Conservation (phyloP, 2,888 invertebrate genomes). For the Papilio demoleus region DNA sequence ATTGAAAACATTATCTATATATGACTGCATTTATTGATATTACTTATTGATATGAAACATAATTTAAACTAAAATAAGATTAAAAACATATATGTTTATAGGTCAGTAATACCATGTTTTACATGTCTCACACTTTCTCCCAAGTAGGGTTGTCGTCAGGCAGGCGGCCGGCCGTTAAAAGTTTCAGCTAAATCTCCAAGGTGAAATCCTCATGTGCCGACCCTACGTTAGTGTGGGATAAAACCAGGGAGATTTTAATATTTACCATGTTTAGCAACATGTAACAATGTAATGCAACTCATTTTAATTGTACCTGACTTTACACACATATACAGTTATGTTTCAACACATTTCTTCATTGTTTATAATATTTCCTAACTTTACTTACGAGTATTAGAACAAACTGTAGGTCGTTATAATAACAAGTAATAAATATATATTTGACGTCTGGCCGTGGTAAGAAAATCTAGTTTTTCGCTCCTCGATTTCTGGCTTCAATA, state of each 20-base stretch:
- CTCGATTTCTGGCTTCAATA: neutral
- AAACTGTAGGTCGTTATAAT: slow-evolving; percentile 2
- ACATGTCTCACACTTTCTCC: neutral
- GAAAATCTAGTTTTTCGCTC: slow-evolving; percentile 2
- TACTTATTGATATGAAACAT: neutral
- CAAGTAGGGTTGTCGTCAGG: too few relatives aligned
- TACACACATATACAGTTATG: neutral
- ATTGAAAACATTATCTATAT: neutral
- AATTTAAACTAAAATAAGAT: neutral
- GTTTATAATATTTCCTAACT: neutral
- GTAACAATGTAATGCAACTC: neutral
- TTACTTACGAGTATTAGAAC: neutral
- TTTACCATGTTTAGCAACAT: too few relatives aligned
- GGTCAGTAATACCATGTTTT: neutral
- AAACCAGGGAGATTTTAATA: too few relatives aligned
- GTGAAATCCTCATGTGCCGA: too few relatives aligned
- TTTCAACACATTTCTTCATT: neutral
- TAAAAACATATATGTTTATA: neutral
- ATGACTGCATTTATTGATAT: slow-evolving; percentile 14
- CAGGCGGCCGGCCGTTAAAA: too few relatives aligned
- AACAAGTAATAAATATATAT: neutral
- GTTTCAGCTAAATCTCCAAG: too few relatives aligned
- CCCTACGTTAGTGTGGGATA: too few relatives aligned
- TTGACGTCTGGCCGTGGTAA: neutral
- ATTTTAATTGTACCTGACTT: neutral